Conservation (phyloP, 2,797 vertebrate genomes). For the Tinamus major region DNA sequence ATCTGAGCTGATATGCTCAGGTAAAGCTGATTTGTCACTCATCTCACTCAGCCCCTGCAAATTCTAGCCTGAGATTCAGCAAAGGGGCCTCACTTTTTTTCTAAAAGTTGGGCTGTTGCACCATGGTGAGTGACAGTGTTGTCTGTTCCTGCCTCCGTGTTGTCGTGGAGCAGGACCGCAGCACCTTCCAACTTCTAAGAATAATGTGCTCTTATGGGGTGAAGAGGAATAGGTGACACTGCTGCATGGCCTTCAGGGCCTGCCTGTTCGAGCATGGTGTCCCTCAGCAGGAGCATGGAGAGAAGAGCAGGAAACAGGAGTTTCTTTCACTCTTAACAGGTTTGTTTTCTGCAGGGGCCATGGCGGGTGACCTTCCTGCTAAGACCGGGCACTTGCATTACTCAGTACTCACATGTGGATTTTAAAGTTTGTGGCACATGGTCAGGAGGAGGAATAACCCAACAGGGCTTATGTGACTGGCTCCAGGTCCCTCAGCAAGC, state of each 20-base stretch:
- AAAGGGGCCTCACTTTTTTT: neutral
- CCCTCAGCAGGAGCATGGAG: neutral
- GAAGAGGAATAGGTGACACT: neutral
- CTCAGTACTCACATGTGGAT: neutral
- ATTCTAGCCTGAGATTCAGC: neutral
- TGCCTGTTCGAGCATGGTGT: neutral
- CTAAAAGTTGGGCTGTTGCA: neutral
- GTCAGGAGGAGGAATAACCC: neutral
- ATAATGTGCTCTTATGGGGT: rapidly evolving
- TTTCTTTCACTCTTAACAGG: neutral
- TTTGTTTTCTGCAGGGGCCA: neutral
- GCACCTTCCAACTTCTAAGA: neutral
- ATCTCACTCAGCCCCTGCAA: neutral
- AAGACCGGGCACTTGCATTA: neutral
- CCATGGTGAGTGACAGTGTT: neutral
- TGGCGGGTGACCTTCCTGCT: neutral
- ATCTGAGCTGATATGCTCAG: neutral
- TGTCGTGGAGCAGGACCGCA: neutral
- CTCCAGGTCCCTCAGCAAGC: neutral
- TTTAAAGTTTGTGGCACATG: neutral
- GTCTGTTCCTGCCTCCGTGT: neutral
- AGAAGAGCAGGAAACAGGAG: neutral
- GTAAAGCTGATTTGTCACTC: neutral
- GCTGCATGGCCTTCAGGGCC: neutral
- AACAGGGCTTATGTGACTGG: neutral